Conservation (phyloP, 2,888 invertebrate species). For the Agrotis segetum region DNA sequence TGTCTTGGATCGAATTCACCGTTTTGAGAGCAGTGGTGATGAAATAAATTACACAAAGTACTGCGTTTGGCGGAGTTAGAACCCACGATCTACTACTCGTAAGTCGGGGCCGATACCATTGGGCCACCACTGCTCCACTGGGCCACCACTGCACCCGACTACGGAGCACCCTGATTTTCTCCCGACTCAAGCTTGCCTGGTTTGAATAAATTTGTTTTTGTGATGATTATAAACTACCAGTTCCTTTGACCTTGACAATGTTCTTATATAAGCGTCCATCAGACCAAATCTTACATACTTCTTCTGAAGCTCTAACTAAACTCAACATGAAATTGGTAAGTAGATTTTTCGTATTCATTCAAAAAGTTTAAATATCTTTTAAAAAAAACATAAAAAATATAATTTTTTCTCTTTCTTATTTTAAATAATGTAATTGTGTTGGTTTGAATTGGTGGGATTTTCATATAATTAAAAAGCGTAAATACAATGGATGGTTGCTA, state of each 20-base stretch:
- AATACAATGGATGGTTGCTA: no score
- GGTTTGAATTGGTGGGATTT: no score
- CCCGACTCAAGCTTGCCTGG: not conserved
- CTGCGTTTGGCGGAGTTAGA: no score
- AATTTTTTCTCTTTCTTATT: not conserved
- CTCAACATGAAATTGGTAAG: slow-evolving; percentile 38
- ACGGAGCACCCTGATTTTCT: not conserved
- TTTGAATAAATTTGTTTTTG: slow-evolving; percentile 3
- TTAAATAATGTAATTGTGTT: no score
- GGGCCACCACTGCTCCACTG: no score
- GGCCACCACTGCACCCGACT: not conserved
- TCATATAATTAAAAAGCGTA: no score
- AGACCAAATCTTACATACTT: slow-evolving; percentile 25
- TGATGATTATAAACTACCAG: not conserved
- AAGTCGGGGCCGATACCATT: no score
- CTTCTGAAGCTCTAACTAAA: slow-evolving; percentile 13
- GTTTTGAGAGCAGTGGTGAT: no score
- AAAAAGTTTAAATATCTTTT: not conserved
- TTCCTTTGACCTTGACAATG: slow-evolving; percentile 16
- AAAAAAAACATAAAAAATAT: not conserved
- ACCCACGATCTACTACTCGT: no score
- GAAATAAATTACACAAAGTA: no score
- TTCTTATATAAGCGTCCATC: slow-evolving; percentile 28
- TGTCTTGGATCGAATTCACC: no score
- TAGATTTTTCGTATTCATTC: not conserved